These are phyloP conservation scores for Antechinus stuartii DNA, from an alignment of 2,113 vertebrate species.

Conservation along the genomic window DNA sequence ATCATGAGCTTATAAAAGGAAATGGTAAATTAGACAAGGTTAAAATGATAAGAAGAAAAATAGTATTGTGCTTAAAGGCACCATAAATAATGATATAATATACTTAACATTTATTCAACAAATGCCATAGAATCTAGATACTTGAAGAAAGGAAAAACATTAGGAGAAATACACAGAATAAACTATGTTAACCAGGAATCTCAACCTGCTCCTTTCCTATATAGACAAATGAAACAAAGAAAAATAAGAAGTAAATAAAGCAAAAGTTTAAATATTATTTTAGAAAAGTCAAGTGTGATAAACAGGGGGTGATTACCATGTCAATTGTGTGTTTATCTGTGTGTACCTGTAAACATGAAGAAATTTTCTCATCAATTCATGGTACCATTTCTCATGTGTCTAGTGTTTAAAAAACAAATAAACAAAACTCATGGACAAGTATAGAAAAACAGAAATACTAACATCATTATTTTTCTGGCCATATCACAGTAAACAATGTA, in stretches of 20 bases:
- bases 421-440: background rate
- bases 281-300: background rate
- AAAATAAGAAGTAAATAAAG: background rate
- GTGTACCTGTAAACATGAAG: background rate
- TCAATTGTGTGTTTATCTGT: background rate
- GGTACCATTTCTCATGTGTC: background rate
- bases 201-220: background rate
- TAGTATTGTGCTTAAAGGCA: background rate
- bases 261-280: background rate
- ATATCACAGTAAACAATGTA: no score
- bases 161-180: background rate
- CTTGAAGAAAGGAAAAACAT: background rate
- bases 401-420: no score
- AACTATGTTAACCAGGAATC: background rate
- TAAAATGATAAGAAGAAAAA: background rate
- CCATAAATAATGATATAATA: background rate
- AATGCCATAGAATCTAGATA: background rate
- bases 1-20: background rate
- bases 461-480: background rate
- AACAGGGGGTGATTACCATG: background rate
- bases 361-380: background rate
- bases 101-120: background rate
- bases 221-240: background rate
- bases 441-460: background rate
- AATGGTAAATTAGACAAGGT: background rate